Evolutionary conservation across 2,888 invertebrate genomes (phyloP), one percentile per base, ranked within the genome.

Genomic region (Eledone cirrhosa): DNA sequence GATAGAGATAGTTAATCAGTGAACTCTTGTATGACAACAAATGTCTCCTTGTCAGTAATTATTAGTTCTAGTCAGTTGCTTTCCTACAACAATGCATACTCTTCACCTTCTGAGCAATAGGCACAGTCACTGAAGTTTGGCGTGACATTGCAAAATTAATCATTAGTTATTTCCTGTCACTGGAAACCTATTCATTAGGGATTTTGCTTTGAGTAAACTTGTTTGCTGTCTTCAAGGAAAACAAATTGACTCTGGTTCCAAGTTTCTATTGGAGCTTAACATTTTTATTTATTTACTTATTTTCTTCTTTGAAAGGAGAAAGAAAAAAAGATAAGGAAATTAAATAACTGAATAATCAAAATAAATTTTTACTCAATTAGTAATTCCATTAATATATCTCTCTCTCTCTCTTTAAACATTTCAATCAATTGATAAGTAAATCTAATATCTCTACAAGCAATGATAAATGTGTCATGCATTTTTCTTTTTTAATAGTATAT

Each of bases 61-160:
- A 22, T 69, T 69, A 31, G 33, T 69, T 69, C 69, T 27, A 69
- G 33, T 69, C 29, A 19, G 22, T n/a, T 69, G 69, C 31, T n/a
- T 69, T 41, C 22, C 31, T 31, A 69, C 29, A 69, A 69, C 31
- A 33, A 41, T 41, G 41, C n/a, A 41, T 41, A 29, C 69, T 33
- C 69, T 33, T 69, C 69, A 33, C 69, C 69, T 69, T 33, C 24
- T 69, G 33, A 69, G 27, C 41, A 69, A 27, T 69, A 69, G 33
- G 41, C 22, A 31, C 69, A 33, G 31, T 69, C 69, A 67, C 67
- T 33, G 22, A 31, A 33, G 69, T 69, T 41, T 69, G 33, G 27
- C 69, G 41, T 69, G 69, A 69, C 41, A 33, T 69, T 29, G 41
- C 31, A 69, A 69, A 33, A 69, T 67, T 69, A 69, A 69, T 69